Percentiles rank a stretch among this genome's conserved stretches.
These are phyloP conservation scores for Lophochroa leadbeateri DNA, from an alignment of 2,113 vertebrate species.

Conservation along the genomic window DNA sequence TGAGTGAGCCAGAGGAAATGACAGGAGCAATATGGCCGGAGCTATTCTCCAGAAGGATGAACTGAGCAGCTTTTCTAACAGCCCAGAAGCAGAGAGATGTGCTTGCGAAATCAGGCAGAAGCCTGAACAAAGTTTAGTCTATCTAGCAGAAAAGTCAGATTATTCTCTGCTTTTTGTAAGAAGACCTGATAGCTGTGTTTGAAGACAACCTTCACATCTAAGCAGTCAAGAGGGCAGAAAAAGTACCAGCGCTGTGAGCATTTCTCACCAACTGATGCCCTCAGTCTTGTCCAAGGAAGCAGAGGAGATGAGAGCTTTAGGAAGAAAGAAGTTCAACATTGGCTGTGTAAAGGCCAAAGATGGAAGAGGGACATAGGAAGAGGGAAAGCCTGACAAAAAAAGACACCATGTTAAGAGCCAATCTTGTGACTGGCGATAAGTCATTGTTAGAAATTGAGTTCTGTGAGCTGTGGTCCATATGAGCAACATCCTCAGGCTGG, in stretches of 20 bases:
- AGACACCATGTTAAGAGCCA: not conserved
- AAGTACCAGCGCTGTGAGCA: not conserved
- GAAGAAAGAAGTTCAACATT: not conserved
- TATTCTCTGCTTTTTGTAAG: not conserved
- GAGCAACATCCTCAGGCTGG: not conserved
- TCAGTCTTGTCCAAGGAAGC: not conserved
- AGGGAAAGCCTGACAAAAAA: not conserved
- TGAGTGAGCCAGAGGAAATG: not conserved
- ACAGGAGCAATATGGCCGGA: not conserved
- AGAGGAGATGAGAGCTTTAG: not conserved
- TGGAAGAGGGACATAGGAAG: not conserved
- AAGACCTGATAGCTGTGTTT: not conserved
- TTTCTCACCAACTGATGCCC: not conserved
- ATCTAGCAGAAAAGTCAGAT: not conserved
- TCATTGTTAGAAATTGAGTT: not conserved
- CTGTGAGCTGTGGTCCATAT: not conserved
- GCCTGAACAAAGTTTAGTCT: not conserved
- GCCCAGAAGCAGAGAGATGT: not conserved
- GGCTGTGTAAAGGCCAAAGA: not conserved
- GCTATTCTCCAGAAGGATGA: not conserved
- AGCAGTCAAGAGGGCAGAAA: not conserved
- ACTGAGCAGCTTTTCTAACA: not conserved
- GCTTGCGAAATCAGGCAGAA: not conserved
- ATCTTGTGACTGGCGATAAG: not conserved
- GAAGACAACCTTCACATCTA: not conserved